These are phyloP conservation scores for Glareola pratincola DNA, from an alignment of 2,113 vertebrate genomes.

Conservation along the genomic window DNA sequence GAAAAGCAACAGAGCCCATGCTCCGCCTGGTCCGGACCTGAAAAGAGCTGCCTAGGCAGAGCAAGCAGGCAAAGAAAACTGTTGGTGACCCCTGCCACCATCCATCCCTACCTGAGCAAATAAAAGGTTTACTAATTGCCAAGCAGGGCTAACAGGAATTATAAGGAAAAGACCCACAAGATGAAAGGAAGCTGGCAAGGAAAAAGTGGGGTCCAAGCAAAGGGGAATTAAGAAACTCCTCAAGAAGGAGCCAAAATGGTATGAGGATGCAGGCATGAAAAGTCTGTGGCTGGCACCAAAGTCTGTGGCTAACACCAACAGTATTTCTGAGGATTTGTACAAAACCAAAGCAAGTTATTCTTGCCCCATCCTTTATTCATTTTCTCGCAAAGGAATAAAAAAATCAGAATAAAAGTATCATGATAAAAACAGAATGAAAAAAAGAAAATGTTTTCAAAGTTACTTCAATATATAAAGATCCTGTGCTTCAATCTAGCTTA, in stretches of 20 bases:
- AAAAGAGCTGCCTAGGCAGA: neutral
- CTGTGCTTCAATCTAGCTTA: neutral
- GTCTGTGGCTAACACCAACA: neutral
- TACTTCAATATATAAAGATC: neutral
- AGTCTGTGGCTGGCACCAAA: neutral
- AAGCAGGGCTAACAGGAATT: neutral
- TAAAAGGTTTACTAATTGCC: neutral
- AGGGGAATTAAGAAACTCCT: neutral
- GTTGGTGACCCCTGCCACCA: neutral
- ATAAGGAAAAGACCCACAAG: neutral
- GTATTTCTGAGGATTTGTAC: neutral
- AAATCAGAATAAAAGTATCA: neutral
- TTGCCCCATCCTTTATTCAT: neutral
- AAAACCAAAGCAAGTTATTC: neutral
- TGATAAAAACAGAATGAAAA: neutral
- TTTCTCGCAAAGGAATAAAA: neutral
- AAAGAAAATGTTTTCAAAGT: neutral
- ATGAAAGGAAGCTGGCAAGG: neutral
- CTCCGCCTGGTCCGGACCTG: neutral
- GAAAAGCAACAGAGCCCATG: neutral
- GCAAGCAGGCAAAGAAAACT: neutral
- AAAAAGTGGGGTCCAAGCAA: neutral
- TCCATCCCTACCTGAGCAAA: neutral
- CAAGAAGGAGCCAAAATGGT: neutral
- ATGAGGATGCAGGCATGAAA: neutral